Percentiles rank a stretch among this genome's conserved stretches.
These are phyloP conservation scores for Phocoena phocoena DNA, from an alignment of 2,113 vertebrate genomes.

Conservation along the genomic window DNA sequence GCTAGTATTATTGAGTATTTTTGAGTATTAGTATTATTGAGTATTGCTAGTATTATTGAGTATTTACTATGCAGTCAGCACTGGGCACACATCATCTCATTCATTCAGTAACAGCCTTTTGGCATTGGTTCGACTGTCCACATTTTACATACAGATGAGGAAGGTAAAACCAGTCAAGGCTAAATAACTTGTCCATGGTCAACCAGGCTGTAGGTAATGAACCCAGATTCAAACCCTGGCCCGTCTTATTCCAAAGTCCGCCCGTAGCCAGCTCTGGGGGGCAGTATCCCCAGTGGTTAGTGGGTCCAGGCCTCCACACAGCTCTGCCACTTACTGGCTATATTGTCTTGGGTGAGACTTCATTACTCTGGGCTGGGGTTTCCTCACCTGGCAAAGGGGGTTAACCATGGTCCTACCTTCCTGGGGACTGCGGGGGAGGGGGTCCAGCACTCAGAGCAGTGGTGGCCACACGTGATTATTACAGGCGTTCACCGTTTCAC, in stretches of 20 bases:
- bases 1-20: background rate
- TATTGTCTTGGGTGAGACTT: background rate
- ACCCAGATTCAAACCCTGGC: background rate
- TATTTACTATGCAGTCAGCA: background rate
- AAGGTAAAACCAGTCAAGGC: background rate
- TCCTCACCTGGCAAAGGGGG: background rate
- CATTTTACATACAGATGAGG: background rate
- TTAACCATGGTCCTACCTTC: background rate
- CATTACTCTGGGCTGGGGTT: accelerated
- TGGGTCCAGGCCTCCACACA: background rate
- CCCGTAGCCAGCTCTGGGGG: background rate
- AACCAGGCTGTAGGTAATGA: background rate
- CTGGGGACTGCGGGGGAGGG: background rate
- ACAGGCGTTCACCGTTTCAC: accelerated
- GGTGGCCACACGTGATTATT: accelerated
- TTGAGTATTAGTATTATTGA: too few relatives aligned
- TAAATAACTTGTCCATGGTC: background rate
- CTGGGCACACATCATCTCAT: background rate
- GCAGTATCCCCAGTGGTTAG: background rate
- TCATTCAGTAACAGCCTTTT: background rate
- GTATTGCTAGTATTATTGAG: background rate
- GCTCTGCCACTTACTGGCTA: background rate
- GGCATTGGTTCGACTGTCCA: background rate
- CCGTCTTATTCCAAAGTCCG: background rate
- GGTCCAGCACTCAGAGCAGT: background rate